Percentiles rank a stretch among this genome's conserved stretches.
Conservation (phyloP, 23 tunicate species). For the Halocynthia roretzi region DNA sequence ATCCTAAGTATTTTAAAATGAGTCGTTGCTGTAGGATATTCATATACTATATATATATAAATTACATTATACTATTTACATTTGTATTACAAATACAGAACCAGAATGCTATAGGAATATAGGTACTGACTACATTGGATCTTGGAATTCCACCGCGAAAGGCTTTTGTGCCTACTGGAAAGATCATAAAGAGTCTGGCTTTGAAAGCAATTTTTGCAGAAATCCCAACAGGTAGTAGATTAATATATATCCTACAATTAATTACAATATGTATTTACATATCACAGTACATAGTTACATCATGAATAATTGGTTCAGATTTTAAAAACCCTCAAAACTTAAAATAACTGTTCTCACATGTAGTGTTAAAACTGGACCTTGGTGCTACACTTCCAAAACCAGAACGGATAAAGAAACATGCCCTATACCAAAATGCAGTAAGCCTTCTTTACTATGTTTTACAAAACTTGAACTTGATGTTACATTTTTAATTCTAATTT, state of each 20-base stretch:
- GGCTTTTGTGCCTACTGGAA: slow-evolving; percentile 56
- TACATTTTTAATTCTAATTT: too few relatives aligned
- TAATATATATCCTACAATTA: background rate
- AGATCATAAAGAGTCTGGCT: slow-evolving; percentile 33
- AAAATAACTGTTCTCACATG: background rate
- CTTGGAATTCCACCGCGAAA: slow-evolving; percentile 22
- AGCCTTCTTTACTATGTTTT: background rate
- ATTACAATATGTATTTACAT: background rate
- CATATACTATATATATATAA: background rate
- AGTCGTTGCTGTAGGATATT: background rate
- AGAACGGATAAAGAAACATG: slow-evolving; percentile 18
- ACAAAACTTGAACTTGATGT: too few relatives aligned
- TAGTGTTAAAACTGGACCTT: slow-evolving; percentile 28
- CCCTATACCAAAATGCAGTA: slow-evolving; percentile 45
- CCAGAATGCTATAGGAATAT: slow-evolving; percentile 69
- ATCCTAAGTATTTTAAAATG: background rate
- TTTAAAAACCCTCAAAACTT: background rate
- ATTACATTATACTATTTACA: background rate
- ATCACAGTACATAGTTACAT: background rate
- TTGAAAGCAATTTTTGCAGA: slow-evolving; percentile 35
- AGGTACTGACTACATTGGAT: slow-evolving; percentile 47
- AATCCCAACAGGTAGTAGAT: slow-evolving; percentile 29
- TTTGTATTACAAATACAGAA: slow-evolving; percentile 5
- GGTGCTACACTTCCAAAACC: slow-evolving; percentile 52
- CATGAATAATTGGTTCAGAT: background rate